Base-by-base conservation (phyloP, 2,113 vertebrate species). In the Piaya cayana region DNA sequence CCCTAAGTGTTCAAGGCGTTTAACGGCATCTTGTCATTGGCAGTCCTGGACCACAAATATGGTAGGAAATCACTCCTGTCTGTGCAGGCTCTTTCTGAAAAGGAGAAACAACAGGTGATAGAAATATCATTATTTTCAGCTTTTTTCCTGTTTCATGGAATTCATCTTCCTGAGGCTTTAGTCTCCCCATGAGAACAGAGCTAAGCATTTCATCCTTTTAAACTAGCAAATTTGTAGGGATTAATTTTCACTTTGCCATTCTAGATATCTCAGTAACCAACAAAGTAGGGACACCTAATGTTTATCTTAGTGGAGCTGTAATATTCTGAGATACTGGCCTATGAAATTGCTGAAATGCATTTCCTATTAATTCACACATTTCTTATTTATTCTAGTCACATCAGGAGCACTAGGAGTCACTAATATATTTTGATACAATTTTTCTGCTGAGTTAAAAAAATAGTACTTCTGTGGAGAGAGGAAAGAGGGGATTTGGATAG, bases 191-290 rank as follows among this genome's bases (percentile, higher is more conserved):
- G 86, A 88, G 52, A 84, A 32, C 12, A 30, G 69, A 78, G 65
- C 76, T 68, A 56, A 85, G 72, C 22, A 23, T 77, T 92, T 94
- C 29, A 52, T 88, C 56, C 39, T 69, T 53, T 79, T 77, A 70
- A 80, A 92, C 26, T 21, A 82, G 42, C 25, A 81, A 58, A 65
- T 88, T 72, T 62, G 9, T 59, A 52, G 36, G 67, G 39, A 71
- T 91, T 88, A 49, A 67, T 91, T 91, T 96, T 85, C 67, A 36
- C 30, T 81, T 82, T 81, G 42, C 62, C 58, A 8, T 93, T 84
- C 60, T 45, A 56, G 43, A 37, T 67, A 32, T 43, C 55, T 87
- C 76, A 80, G 68, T 80, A 82, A 56, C 15, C 36, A 60, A 37
- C 12, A n/a, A 82, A 72, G 69, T n/a, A 72, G 56, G 55, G 43